Conservation (phyloP, 1,140 invertebrate species). For the Psix sp. region DNA sequence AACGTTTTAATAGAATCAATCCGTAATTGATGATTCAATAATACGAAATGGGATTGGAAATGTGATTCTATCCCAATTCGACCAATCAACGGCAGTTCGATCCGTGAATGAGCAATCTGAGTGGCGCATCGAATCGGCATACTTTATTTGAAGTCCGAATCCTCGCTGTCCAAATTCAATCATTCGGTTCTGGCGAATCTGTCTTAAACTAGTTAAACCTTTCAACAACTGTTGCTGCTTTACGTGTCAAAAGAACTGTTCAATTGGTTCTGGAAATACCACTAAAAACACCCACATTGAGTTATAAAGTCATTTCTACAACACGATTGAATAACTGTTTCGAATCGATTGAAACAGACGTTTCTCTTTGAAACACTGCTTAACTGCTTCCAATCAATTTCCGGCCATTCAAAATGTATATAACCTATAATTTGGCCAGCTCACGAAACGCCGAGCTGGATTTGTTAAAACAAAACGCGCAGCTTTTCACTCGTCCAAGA, state of each 20-base stretch:
- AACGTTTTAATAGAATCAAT: slow-evolving; percentile 9
- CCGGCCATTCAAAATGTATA: slow-evolving; percentile 14
- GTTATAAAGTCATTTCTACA: slow-evolving; percentile 17
- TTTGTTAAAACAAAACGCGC: neutral
- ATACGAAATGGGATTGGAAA: neutral
- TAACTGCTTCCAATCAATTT: slow-evolving; percentile 34
- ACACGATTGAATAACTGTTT: slow-evolving; percentile 33
- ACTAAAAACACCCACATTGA: slow-evolving; percentile 3
- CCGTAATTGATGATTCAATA: slow-evolving; percentile 13
- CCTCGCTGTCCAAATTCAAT: no score
- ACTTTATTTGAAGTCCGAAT: no score
- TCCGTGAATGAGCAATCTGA: no score
- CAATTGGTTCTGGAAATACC: slow-evolving; percentile 20
- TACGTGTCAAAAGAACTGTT: slow-evolving; percentile 12
- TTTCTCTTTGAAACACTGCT: slow-evolving; percentile 22
- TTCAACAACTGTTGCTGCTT: neutral
- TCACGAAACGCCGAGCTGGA: slow-evolving; percentile 21
- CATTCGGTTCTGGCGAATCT: neutral
- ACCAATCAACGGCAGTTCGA: neutral
- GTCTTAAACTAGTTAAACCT: slow-evolving; percentile 1
- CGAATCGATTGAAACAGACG: slow-evolving; percentile 33
- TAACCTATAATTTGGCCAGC: slow-evolving; percentile 26
- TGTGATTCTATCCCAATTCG: slow-evolving; percentile 4
- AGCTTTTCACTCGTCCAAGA: no score
- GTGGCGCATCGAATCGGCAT: no score